Evolutionary conservation across 2,113 vertebrate genomes (phyloP).

Genomic region (Anser brachyrhynchus): DNA sequence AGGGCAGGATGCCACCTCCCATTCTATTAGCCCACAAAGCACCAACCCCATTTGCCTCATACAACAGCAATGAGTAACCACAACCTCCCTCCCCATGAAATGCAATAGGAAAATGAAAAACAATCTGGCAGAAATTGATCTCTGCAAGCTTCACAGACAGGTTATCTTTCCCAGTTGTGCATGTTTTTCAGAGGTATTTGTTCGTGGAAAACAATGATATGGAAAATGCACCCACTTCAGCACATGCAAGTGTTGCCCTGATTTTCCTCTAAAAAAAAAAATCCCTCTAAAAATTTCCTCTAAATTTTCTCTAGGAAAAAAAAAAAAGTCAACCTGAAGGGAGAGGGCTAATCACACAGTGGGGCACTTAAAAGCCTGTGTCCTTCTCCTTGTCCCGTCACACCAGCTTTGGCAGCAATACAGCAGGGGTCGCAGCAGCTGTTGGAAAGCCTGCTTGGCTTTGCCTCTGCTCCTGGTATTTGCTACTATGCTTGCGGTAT

Average conservation of each 20-base stretch:
- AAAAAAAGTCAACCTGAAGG: not conserved
- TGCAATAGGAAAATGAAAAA: not conserved
- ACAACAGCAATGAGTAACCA: not conserved
- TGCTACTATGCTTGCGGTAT: not conserved
- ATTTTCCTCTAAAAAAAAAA: not conserved
- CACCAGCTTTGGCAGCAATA: not conserved
- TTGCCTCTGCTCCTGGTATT: not conserved
- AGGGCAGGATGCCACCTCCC: not conserved
- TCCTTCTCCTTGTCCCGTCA: not conserved
- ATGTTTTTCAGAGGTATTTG: not conserved
- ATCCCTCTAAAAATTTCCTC: too few species aligned
- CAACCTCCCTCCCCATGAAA: not conserved
- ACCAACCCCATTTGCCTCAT: not conserved
- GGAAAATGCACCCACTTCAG: not conserved
- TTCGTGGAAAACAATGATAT: not conserved
- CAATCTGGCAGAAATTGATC: not conserved
- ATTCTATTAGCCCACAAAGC: not conserved
- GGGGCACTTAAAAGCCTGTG: not conserved
- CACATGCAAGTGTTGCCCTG: not conserved
- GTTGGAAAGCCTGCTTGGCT: not conserved
- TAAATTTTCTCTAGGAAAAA: too few species aligned
- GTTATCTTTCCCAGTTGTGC: not conserved
- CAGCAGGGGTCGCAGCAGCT: constrained; percentile 28
- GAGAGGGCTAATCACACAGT: not conserved
- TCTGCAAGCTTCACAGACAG: not conserved